phyloP scores from a whole-genome alignment of 2,113 vertebrate species.

The Dipodomys stephensi region DNA sequence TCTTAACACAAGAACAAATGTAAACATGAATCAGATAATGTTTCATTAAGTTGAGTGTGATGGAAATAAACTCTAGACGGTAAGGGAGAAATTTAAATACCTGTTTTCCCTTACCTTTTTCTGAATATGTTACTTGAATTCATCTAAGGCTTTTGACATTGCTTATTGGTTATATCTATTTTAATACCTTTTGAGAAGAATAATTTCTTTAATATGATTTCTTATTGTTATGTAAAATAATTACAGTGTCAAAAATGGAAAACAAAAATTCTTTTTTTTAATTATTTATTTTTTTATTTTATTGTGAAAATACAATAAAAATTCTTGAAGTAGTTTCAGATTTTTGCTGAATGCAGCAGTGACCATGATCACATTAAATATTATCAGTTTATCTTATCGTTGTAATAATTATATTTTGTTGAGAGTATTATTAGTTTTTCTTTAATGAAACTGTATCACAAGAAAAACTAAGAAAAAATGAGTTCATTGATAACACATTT shows the following conservation, averaged over 20 bases:
- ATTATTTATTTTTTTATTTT: no score
- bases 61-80: conserved; percentile 33
- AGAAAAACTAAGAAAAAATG: conserved; percentile 19
- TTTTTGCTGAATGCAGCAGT: conserved; percentile 33
- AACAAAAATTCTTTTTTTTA: background rate
- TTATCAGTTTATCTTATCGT: background rate
- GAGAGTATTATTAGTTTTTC: conserved; percentile 46
- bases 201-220: conserved; percentile 26
- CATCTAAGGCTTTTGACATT: background rate
- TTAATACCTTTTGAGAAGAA: conserved; percentile 8
- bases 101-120: background rate
- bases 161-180: conserved; percentile 38
- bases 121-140: conserved; percentile 53
- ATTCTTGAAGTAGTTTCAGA: conserved; percentile 19
- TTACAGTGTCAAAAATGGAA: background rate
- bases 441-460: conserved; percentile 15
- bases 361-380: conserved; percentile 44
- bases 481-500: background rate
- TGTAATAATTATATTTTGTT: conserved; percentile 51
- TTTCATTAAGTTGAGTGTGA: background rate
- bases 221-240: conserved; percentile 38
- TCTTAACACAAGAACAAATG: conserved; percentile 36
- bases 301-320: background rate
- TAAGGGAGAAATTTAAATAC: conserved; percentile 32
- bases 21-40: conserved; percentile 11